Base-by-base conservation (phyloP, 2,888 invertebrate species). In the Liopterus haemorrhoidalis region DNA sequence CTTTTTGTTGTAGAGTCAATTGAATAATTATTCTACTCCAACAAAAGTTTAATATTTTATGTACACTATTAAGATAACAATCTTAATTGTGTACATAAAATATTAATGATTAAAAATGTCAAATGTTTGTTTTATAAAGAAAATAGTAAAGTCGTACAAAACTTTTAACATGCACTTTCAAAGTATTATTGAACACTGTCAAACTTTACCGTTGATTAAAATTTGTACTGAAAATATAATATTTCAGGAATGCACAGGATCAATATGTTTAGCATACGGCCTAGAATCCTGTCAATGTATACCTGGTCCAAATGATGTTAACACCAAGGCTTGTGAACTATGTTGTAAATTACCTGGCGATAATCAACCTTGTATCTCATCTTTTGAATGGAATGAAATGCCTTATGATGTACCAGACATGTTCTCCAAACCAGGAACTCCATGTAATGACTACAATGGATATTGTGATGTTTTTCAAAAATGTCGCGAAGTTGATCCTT, bases 261-360 rank as follows among this genome's bases (percentile, higher is more conserved):
- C 95, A n/a, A 94, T 99, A 63, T 99, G 97, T 71, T 75, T 94
- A 56, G 91, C 91, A 3, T 95, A 95, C 65, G 92, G 93, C 8
- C 76, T 97, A 68, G 91, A 94, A 70, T 95, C 95, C 24, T 97
- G 97, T 63, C 93, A 93, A 67, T 93, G 93, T 66, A 80, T 83
- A 55, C 81, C 89, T 4, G 82, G 82, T 22, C 78, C 80, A 36
- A 80, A 78, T 56, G 91, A 92, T 63, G 78, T 80, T 57, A 78
- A 84, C 52, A 88, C 87, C 20, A 88, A 92, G 57, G 85, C 91
- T 1, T 95, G 94, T 67, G 91, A 93, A 69, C 75, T 94, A 51
- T 95, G 95, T 67, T 95, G 95, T 66, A 87, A 90, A 62, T 67
- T 82, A 53, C 87, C 89, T 0, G 90, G 88, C 25, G 84, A 85